Base-by-base conservation (phyloP, 2,888 invertebrate species). In the Drosophila mayaguana region DNA sequence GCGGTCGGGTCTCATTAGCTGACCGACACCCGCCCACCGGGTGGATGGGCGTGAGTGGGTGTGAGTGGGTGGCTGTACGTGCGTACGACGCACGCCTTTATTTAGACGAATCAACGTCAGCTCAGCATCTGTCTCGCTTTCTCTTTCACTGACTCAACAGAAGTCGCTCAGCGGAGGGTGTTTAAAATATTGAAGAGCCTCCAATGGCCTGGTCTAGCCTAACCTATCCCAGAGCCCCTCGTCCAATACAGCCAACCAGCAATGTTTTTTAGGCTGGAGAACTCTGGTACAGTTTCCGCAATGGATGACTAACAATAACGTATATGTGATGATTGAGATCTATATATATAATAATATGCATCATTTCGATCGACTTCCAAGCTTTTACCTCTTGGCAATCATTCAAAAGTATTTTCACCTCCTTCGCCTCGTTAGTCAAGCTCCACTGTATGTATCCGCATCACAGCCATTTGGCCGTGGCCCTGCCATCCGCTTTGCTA, bases 101-200 rank as follows among this genome's bases (percentile, higher is more conserved):
- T 72, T 66, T 67, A 77, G 69, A 71, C 78, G 89, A 81, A 86
- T 87, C 89, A 81, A 66, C 70, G 69, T 66, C 75, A 45, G 56
- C 62, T 54, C 62, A 48, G 56, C 55, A 22, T 25, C 65, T 32
- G 28, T 63, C 42, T 50, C 42, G 36, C 18, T 66, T 59, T 14
- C 61, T 50, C 53, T 56, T 25, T 22, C 48, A 3, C 20, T 16
- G 6, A 9, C 14, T n/a, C 46, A 46, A 51, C 51, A 14, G 20
- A 34, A 53, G 56, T 38, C 43, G 34, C 55, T 1, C 48, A 11
- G 34, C 43, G 51, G 77, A 86, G 88, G 89, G 83, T 82, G 90
- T 78, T 74, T 80, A 79, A 80, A 66, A 53, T 78, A 64, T 83
- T 70, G 66, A 50, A 65, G 76, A 70, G 70, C 62, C 64, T 50